Evolutionary conservation across 2,113 vertebrate genomes (phyloP).

Genomic region (Synodontis membranacea): DNA sequence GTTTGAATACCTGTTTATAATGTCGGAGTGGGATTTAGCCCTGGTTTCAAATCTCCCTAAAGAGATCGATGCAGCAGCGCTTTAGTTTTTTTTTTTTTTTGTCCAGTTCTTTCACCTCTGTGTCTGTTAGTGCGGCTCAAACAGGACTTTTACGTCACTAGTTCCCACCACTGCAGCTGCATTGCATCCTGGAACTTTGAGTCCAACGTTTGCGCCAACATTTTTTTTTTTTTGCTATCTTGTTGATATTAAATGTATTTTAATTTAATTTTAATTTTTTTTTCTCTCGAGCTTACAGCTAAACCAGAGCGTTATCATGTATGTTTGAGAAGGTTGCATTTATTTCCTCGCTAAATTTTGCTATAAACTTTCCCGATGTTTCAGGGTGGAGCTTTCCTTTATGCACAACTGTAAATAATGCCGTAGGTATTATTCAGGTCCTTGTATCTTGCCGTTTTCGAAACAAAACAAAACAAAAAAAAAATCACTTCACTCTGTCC

Average conservation of each 20-base stretch:
- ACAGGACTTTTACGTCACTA: no score
- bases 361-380: neutral
- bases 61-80: neutral
- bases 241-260: neutral
- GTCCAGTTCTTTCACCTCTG: neutral
- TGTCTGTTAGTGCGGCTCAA: neutral
- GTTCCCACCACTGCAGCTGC: no score
- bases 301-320: neutral
- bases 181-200: neutral
- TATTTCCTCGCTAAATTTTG: neutral
- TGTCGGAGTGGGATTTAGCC: neutral
- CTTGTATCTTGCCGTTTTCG: slow-evolving; percentile 14
- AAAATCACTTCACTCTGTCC: slow-evolving; percentile 33
- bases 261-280: no score
- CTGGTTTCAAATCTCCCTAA: neutral
- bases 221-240: no score
- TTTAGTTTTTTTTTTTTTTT: neutral
- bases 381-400: slow-evolving; percentile 3
- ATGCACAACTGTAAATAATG: slow-evolving; percentile 41
- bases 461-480: no score
- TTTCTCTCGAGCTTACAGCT: neutral
- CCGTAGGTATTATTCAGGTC: slow-evolving; percentile 24
- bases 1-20: neutral
- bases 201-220: neutral
- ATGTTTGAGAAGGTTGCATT: neutral